A percentile compares a stretch with the other conserved stretches of the same genome.
Conservation (phyloP, 2,113 vertebrate species). For the Addax nasomaculatus region DNA sequence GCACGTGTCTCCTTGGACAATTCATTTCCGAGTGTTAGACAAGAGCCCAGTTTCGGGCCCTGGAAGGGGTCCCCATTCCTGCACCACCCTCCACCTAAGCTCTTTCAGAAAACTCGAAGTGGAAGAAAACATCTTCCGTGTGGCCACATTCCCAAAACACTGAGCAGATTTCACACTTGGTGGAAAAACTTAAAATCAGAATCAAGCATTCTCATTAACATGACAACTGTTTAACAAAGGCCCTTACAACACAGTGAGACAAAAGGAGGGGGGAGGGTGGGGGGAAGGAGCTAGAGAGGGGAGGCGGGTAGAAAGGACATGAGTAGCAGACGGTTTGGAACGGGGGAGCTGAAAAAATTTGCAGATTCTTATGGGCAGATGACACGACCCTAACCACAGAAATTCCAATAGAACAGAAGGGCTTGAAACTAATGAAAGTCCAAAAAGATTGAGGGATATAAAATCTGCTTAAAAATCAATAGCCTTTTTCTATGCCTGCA, state of each 20-base stretch:
- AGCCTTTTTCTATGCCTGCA: not conserved
- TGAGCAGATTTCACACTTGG: not conserved
- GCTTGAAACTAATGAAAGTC: not conserved
- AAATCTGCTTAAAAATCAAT: not conserved
- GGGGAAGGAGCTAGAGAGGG: too few species aligned
- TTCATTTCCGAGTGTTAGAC: not conserved
- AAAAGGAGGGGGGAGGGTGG: accelerated
- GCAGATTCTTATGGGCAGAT: accelerated
- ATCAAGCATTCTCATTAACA: not conserved
- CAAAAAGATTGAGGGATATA: too few species aligned
- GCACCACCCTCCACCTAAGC: not conserved
- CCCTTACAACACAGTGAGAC: not conserved
- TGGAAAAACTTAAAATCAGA: not conserved
- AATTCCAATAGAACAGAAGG: not conserved
- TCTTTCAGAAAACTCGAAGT: not conserved
- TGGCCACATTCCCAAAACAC: not conserved
- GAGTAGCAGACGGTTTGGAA: not conserved
- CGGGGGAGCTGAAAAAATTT: not conserved
- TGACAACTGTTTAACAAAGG: too few species aligned
- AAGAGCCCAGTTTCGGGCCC: not conserved
- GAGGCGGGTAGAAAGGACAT: not conserved
- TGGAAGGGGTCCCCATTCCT: not conserved
- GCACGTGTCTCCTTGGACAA: not conserved
- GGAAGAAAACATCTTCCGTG: not conserved
- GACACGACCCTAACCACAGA: not conserved